Conservation (phyloP, 2,888 invertebrate genomes). For the Drosophila hamatofila region DNA sequence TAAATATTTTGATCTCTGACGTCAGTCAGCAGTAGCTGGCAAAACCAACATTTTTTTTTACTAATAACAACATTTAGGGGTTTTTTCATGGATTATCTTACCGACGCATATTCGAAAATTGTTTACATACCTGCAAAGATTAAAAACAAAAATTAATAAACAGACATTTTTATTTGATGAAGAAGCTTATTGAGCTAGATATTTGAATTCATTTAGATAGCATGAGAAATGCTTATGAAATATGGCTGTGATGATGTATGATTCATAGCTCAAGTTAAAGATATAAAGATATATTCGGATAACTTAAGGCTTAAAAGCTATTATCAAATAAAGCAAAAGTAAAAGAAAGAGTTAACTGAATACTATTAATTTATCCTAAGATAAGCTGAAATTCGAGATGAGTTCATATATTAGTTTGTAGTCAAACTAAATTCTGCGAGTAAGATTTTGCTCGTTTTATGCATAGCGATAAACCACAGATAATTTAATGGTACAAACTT, state of each 20-base stretch:
- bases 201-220: not conserved
- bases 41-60: not conserved
- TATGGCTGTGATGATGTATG: not conserved
- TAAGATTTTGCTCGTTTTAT: not conserved
- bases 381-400: not conserved
- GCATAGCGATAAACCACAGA: not conserved
- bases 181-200: not conserved
- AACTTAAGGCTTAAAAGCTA: too few relatives aligned
- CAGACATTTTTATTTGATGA: too few relatives aligned
- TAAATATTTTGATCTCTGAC: constrained; percentile 25
- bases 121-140: constrained; percentile 33
- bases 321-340: too few relatives aligned
- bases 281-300: too few relatives aligned
- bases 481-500: constrained; percentile 15
- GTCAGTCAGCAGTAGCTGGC: not conserved
- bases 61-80: not conserved
- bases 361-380: not conserved
- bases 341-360: too few relatives aligned
- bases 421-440: not conserved
- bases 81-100: constrained; percentile 22
- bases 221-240: not conserved
- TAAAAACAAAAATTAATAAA: not conserved
- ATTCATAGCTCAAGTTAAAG: not conserved
- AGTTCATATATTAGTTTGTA: not conserved
- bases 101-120: constrained; percentile 14